Percentiles rank a stretch among this genome's conserved stretches.
Conservation (phyloP, 2,797 vertebrate genomes). For the Macrochelys suwanniensis region DNA sequence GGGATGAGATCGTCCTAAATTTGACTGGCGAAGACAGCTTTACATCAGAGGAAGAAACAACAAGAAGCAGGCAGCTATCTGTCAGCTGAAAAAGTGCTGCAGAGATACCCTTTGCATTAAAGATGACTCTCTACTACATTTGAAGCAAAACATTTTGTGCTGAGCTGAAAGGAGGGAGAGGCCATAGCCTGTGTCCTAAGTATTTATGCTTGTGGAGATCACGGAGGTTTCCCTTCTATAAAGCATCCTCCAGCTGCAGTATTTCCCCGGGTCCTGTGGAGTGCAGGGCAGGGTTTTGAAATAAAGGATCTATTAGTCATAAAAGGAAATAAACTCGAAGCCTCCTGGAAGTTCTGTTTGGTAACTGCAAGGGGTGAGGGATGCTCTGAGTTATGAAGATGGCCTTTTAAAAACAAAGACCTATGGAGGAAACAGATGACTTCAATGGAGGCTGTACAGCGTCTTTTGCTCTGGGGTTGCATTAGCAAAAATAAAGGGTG, state of each 20-base stretch:
- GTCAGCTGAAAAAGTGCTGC: background rate
- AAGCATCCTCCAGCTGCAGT: slow-evolving; percentile 41
- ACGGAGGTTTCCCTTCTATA: background rate
- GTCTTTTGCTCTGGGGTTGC: slow-evolving; percentile 46
- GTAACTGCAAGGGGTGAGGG: slow-evolving; percentile 43
- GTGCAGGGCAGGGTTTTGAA: slow-evolving; percentile 75
- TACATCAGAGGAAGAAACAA: slow-evolving; percentile 47
- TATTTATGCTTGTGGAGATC: slow-evolving; percentile 34
- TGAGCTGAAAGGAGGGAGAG: background rate
- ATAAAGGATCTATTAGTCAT: slow-evolving; percentile 20
- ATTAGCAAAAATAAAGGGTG: slow-evolving; percentile 34
- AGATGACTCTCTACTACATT: slow-evolving; percentile 22
- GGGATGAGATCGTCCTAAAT: slow-evolving; percentile 36
- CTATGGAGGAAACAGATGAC: slow-evolving; percentile 47
- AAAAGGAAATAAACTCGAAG: slow-evolving; percentile 38
- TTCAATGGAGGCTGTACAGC: slow-evolving; percentile 51
- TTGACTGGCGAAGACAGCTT: slow-evolving; percentile 36
- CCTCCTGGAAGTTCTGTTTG: slow-evolving; percentile 64
- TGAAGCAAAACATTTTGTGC: background rate
- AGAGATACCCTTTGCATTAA: slow-evolving; percentile 6
- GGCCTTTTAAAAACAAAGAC: slow-evolving; percentile 78
- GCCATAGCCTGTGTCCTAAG: background rate
- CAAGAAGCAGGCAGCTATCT: slow-evolving; percentile 1
- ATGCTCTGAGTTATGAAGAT: slow-evolving; percentile 72
- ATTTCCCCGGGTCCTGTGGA: slow-evolving; percentile 62